Evolutionary conservation across 2,797 vertebrate species (phyloP), one percentile per base, ranked within the genome.

Genomic region (Lates japonicus): DNA sequence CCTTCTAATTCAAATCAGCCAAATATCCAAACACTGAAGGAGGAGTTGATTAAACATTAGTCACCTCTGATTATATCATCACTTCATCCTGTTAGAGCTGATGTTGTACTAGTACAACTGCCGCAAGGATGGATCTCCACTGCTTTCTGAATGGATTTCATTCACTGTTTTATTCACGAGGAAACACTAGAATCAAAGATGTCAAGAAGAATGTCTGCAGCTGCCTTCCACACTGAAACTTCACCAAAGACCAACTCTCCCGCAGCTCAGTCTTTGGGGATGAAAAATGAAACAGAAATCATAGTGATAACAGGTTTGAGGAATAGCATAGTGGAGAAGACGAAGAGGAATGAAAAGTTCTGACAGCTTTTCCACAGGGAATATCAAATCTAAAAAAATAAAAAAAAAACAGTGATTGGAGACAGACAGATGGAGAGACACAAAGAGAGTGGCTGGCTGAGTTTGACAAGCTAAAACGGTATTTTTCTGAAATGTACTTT

Each of bases 321-420:
- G 70, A 84, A 84, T 71, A 77, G 76, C 48, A 71, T 49, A 25
- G 42, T 42, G 69, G 8, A 44, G 55, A 75, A 79, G 54, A 80
- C 5, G 1, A n/a, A 49, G 59, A 71, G 52, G 51, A 57, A 51
- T 70, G 48, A 85, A 69, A 70, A 8, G 3, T 37, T 81, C 76
- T 82, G 89, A 86, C 78, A 85, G 83, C 46, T 69, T 74, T 80
- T 83, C 86, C 77, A 51, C 41, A 22, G 73, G 77, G 69, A 81
- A 80, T 66, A 65, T 83, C 54, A 80, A 70, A 81, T 52, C 49
- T 66, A 41, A n/a, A 58, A 66, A 51, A 52, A 37, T 4, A n/a
- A n/a, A 11, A 29, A 75, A 70, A 70, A 60, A 74, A 68, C n/a
- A 25, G 16, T 37, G 70, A 76, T 64, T 63, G 31, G 49, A 82